Conservation (phyloP, 2,113 vertebrate species). For the Rynchops niger region DNA sequence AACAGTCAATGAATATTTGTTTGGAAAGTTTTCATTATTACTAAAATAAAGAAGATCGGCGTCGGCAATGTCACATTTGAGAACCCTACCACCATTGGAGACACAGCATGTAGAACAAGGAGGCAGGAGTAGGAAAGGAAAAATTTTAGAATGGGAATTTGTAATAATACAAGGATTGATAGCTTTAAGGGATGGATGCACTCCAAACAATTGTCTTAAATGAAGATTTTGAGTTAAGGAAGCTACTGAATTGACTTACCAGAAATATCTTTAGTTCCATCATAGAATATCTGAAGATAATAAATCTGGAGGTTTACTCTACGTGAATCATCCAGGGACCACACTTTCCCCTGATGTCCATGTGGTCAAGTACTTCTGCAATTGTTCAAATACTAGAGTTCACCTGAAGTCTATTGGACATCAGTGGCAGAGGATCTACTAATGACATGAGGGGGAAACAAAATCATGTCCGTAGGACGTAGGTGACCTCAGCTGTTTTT, state of each 20-base stretch:
- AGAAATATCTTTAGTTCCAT: background rate
- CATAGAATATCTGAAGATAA: background rate
- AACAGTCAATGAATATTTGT: background rate
- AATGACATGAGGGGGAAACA: background rate
- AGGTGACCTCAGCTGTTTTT: background rate
- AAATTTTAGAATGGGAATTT: background rate
- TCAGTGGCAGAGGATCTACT: background rate
- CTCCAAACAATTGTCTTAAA: background rate
- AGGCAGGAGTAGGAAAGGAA: background rate
- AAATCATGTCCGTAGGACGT: background rate
- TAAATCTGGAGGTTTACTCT: background rate
- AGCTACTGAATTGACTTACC: background rate
- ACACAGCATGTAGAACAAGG: background rate
- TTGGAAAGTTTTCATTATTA: background rate
- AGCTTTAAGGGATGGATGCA: background rate
- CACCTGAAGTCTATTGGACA: fast-evolving
- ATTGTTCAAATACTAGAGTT: background rate
- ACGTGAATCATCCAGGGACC: background rate
- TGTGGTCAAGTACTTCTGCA: background rate
- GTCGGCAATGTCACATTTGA: background rate
- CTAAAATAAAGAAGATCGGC: background rate
- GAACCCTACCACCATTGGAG: background rate
- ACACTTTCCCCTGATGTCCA: background rate
- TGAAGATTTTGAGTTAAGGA: background rate
- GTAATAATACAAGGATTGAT: background rate